Base-by-base conservation (phyloP, 2,797 vertebrate species). In the Liparis tanakae region DNA sequence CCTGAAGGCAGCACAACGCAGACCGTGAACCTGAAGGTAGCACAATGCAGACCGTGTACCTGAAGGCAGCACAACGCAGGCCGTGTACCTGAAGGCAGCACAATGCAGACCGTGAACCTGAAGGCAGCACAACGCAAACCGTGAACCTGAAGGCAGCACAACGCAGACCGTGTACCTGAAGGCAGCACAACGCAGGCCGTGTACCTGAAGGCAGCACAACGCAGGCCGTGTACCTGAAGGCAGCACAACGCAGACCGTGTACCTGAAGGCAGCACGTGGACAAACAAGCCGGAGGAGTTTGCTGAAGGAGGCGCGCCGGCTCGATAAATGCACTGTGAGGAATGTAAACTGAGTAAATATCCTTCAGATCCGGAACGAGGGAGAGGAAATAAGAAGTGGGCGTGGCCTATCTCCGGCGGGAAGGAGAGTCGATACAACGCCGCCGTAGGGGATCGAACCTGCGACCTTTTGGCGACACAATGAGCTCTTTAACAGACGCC, bases 381-480 rank as follows among this genome's bases (percentile, higher is more conserved):
- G 46, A 1, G 74, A 33, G 25, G 30, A 34, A 8, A 22, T 2
- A 5, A 46, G 14, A 18, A 7, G 34, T 1, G 63, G 54, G 57
- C 25, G 43, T 2, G 6, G 22, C 48, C 67, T 51, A 57, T 30
- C n/a, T 12, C 64, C 39, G 7, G 15, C 14, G 1, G 76, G 36
- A 30, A 72, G 41, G 34, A n/a, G n/a, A 59, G 33, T 20, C 65
- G 33, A 81, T 76, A 60, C 10, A 0, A 60, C 30, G 15, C 62
- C 13, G 57, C 64, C 12, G 39, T 61, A 25, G 61, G 6, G 25
- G 30, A 64, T 41, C 60, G 10, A 66, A 76, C 60, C 72, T 61
- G 68, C 12, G 60, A 76, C 72, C 76, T 82, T 68, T 61, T 1
- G 5, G 12, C 48, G 46, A 18, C 54, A 67, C 37, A 13, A 14